Evolutionary conservation across 2,888 invertebrate genomes (phyloP), one percentile per base, ranked within the genome.

Genomic region (Euphydryas editha): DNA sequence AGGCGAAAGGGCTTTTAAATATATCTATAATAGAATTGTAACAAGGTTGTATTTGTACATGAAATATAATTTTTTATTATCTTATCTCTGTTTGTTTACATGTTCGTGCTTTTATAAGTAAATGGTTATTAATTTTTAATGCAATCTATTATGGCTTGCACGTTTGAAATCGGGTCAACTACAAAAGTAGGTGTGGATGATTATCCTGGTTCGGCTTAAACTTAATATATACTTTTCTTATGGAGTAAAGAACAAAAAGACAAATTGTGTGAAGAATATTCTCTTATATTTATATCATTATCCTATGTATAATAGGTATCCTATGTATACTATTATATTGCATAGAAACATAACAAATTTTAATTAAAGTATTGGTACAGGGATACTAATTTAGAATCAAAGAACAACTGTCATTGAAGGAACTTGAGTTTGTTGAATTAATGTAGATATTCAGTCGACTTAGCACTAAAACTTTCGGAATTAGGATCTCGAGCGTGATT

Each of bases 381-480:
- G 2, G 18, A 47, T 6, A 13, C 20, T 51, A 21, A 15, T 15
- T 24, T 15, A 51, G 6, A 24, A 24, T 51, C 49, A 24, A 51
- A 24, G 65, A 70, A 62, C 59, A 70, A 67, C 30, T 65, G 64
- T 59, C 62, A 46, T 70, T 49, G 11, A 54, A 54, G n/a, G 61
- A 36, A 46, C 21, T 63, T 57, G 65, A 67, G 65, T 65, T 63
- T 56, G 70, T 62, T 15, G 49, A 51, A 51, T 47, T 60, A 70
- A 70, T 70, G 67, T 66, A 68, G 46, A 68, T 67, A 54, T 66
- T 71, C 70, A 68, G 68, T 64, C 60, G 66, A 68, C 64, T 66
- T 49, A 64, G 65, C 66, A 54, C 68, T 65, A 51, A 67, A 68
- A 68, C 59, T 68, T 68, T 42, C 62, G 58, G 51, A 66, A 67